These are phyloP conservation scores for Cyphomyrmex costatus DNA, from an alignment of 1,140 invertebrate genomes.

Conservation along the genomic window DNA sequence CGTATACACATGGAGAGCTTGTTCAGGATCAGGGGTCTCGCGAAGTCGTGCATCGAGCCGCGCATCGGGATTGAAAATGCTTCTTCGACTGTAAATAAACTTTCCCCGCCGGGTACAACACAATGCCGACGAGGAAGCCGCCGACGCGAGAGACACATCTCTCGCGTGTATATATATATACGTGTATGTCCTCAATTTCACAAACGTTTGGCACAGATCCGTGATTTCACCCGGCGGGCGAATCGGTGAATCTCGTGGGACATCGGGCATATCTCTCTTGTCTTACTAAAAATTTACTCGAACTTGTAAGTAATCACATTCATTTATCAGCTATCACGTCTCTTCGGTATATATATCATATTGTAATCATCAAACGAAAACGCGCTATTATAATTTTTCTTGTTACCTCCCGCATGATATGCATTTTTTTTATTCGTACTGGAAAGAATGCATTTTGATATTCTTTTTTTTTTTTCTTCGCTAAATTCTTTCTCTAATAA, in stretches of 20 bases:
- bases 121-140: slow-evolving; percentile 62
- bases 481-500: background rate
- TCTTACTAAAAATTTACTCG: background rate
- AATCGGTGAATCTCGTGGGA: slow-evolving; percentile 76
- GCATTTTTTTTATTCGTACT: background rate
- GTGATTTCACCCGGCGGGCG: slow-evolving; percentile 80
- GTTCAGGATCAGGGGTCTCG: slow-evolving; percentile 68
- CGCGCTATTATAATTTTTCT: background rate
- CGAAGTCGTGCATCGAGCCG: slow-evolving; percentile 72
- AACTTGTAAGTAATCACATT: slow-evolving; percentile 6
- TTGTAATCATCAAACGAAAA: background rate
- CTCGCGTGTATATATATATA: slow-evolving; percentile 48
- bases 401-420: background rate
- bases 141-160: slow-evolving; percentile 53
- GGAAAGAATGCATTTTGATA: slow-evolving; percentile 2
- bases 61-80: slow-evolving; percentile 77
- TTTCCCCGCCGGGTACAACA: slow-evolving; percentile 74
- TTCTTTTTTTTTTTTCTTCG: slow-evolving; percentile 1
- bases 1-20: slow-evolving; percentile 53
- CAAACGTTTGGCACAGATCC: slow-evolving; percentile 83
- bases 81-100: slow-evolving; percentile 79
- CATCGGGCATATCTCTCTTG: slow-evolving; percentile 3
- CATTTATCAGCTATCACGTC: background rate
- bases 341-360: background rate
- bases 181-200: slow-evolving; percentile 83